Evolutionary conservation across 2,888 invertebrate species (phyloP).

Genomic region (Tipula confusa): DNA sequence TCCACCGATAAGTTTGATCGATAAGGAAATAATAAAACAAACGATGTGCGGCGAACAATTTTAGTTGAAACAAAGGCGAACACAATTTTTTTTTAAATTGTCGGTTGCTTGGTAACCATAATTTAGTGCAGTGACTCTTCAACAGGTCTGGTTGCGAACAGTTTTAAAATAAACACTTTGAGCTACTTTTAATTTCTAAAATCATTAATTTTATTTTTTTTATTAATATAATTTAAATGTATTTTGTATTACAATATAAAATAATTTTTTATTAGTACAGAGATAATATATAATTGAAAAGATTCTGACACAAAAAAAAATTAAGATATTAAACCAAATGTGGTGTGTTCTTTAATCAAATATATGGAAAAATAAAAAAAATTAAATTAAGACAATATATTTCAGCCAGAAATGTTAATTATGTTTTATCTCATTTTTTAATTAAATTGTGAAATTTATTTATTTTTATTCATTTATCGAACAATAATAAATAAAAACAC

Average conservation of each 20-base stretch:
- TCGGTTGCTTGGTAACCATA: background rate
- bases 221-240: constrained; percentile 8
- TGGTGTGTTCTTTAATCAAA: background rate
- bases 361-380: background rate
- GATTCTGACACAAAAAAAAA: background rate
- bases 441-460: background rate
- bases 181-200: background rate
- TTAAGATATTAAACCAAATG: background rate
- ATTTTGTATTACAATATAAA: constrained; percentile 16
- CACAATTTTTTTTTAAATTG: background rate
- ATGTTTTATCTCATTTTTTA: background rate
- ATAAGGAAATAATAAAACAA: background rate
- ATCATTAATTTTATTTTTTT: constrained; percentile 9
- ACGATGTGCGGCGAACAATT: background rate
- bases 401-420: constrained; percentile 6
- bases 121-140: background rate
- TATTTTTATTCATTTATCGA: constrained; percentile 6
- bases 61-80: background rate
- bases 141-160: background rate
- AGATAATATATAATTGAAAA: constrained; percentile 3
- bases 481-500: constrained; percentile 1
- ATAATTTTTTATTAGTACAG: constrained; percentile 1
- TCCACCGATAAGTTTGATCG: background rate
- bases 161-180: background rate
- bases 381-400: background rate